Evolutionary conservation across 1,140 invertebrate species (phyloP).

Genomic region (Maconellicoccus hirsutus): DNA sequence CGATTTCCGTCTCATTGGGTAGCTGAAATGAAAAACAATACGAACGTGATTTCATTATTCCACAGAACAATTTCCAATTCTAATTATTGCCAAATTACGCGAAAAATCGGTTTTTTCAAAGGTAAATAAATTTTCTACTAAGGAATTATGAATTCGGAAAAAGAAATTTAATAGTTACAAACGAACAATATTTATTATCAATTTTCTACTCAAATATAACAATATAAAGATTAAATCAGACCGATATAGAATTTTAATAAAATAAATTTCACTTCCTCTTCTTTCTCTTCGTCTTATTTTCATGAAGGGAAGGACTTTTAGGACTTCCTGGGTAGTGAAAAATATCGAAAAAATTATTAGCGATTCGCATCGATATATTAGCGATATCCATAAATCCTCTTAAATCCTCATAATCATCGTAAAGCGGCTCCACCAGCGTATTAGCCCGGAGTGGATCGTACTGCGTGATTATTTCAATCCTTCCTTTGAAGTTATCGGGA

Average conservation of each 20-base stretch:
- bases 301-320: not conserved
- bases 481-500: slow-evolving; percentile 45
- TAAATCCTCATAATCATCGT: slow-evolving; percentile 38
- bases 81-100: too few species aligned
- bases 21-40: not conserved
- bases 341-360: slow-evolving; percentile 48
- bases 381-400: slow-evolving; percentile 58
- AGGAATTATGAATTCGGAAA: too few species aligned
- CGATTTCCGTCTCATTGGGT: not conserved
- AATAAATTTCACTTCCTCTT: too few species aligned
- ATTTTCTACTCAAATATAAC: too few species aligned
- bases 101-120: too few species aligned
- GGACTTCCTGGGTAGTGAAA: not conserved
- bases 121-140: too few species aligned
- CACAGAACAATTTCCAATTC: too few species aligned
- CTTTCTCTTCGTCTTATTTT: not conserved
- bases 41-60: not conserved
- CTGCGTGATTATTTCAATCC: slow-evolving; percentile 62
- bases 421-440: slow-evolving; percentile 80
- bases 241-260: too few species aligned
- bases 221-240: too few species aligned
- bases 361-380: slow-evolving; percentile 53
- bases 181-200: too few species aligned
- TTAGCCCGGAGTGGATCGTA: slow-evolving; percentile 64
- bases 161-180: too few species aligned